Conservation (phyloP, 1,140 invertebrate genomes). For the Pseudomyrmex gracilis region DNA sequence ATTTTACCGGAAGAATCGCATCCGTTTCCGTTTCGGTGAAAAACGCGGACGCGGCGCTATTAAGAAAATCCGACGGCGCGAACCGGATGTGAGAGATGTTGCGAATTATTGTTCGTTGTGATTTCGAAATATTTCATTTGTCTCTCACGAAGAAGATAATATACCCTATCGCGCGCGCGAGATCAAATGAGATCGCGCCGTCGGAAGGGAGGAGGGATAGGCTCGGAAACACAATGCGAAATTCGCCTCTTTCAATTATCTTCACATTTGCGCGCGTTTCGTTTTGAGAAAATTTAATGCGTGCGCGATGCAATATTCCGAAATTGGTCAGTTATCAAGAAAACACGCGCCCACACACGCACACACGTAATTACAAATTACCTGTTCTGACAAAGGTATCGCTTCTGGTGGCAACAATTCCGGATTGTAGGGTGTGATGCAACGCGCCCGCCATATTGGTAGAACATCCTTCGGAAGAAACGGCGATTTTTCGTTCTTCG, state of each 20-base stretch:
- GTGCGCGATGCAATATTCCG: too few species aligned
- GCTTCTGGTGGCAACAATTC: slow-evolving; percentile 89
- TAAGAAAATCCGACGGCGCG: background rate
- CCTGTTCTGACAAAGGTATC: slow-evolving; percentile 84
- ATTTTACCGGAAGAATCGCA: slow-evolving; percentile 34
- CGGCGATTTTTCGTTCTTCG: slow-evolving; percentile 17
- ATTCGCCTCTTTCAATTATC: too few species aligned
- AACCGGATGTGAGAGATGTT: slow-evolving; percentile 39
- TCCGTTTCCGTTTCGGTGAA: slow-evolving; percentile 52
- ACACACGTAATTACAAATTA: slow-evolving; percentile 46
- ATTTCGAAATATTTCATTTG: slow-evolving; percentile 36
- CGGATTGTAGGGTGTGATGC: slow-evolving; percentile 88
- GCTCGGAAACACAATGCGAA: too few species aligned
- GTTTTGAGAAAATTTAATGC: too few species aligned
- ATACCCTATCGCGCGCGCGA: too few species aligned
- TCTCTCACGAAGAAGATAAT: background rate
- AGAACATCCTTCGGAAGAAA: slow-evolving; percentile 64
- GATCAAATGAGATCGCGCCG: too few species aligned
- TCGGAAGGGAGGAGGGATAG: too few species aligned
- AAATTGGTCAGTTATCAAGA: too few species aligned
- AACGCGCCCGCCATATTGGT: slow-evolving; percentile 88
- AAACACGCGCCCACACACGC: too few species aligned
- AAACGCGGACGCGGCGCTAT: background rate
- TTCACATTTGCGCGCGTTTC: background rate
- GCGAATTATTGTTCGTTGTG: background rate